phyloP scores from a whole-genome alignment of 1,140 invertebrate genomes.

The Latrodectus geometricus region DNA sequence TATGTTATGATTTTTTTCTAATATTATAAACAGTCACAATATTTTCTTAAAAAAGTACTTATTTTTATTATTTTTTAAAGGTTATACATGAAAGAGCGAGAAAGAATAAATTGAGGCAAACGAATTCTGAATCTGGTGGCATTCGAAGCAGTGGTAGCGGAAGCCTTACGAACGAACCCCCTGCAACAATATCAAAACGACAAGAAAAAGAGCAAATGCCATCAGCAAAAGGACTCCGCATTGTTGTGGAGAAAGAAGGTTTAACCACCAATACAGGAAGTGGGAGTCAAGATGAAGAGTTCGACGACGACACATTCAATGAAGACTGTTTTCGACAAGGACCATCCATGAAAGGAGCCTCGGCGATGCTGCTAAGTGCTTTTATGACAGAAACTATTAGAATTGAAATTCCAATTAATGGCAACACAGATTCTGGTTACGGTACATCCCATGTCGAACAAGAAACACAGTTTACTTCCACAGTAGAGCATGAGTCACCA shows the following conservation, averaged over 20 bases:
- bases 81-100: constrained; percentile 65
- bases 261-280: constrained; percentile 59
- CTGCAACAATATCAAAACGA: background rate
- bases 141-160: constrained; percentile 16
- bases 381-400: constrained; percentile 47
- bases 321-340: background rate
- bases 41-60: background rate
- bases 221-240: constrained; percentile 13
- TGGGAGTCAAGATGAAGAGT: constrained; percentile 62
- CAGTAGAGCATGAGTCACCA: background rate
- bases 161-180: constrained; percentile 12
- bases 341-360: background rate
- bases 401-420: constrained; percentile 75
- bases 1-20: too few species aligned
- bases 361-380: constrained; percentile 30
- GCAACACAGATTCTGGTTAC: constrained; percentile 84
- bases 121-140: constrained; percentile 19
- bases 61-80: background rate
- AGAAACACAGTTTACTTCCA: constrained; percentile 18
- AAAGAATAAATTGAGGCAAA: constrained; percentile 23
- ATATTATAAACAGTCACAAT: too few species aligned
- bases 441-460: constrained; percentile 75
- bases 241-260: constrained; percentile 43
- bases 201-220: background rate
- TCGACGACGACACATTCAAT: constrained; percentile 37